phyloP scores from a whole-genome alignment of 23 tunicate genomes.

The Aplidium turbinatum region DNA sequence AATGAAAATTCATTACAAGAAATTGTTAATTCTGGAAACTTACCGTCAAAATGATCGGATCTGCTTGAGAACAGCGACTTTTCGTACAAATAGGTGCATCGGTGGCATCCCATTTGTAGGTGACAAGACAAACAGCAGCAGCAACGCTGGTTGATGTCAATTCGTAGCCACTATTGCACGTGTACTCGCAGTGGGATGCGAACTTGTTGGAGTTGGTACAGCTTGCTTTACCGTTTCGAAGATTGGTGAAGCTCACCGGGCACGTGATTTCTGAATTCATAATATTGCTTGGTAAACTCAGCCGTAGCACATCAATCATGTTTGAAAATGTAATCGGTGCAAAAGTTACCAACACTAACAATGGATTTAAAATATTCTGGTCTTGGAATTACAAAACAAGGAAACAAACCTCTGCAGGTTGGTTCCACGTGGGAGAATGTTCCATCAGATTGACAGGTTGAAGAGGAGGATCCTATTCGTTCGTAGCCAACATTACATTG shows the following conservation, averaged over 20 bases:
- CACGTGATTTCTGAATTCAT: conserved; percentile 63
- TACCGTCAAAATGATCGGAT: conserved; percentile 6
- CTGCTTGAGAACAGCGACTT: conserved; percentile 27
- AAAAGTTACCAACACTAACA: neutral
- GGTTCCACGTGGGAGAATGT: conserved; percentile 25
- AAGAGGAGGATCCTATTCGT: conserved; percentile 28
- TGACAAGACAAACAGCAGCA: conserved; percentile 24
- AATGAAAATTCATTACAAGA: too few species aligned
- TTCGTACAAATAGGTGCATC: conserved; percentile 39
- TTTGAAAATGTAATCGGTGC: neutral
- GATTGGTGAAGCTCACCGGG: conserved; percentile 3
- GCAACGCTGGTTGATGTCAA: conserved; percentile 13
- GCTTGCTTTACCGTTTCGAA: conserved; percentile 35
- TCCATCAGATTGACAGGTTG: conserved; percentile 24
- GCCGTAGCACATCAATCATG: too few species aligned
- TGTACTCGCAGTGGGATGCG: conserved; percentile 22
- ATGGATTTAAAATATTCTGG: neutral
- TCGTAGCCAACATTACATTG: conserved; percentile 62
- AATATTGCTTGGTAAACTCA: conserved; percentile 33
- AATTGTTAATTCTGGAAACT: too few species aligned
- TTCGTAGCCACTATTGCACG: conserved; percentile 51
- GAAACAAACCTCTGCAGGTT: conserved; percentile 44
- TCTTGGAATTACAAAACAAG: neutral
- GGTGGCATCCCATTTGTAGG: conserved; percentile 24
- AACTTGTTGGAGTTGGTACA: conserved; percentile 26